Evolutionary conservation across 2,888 invertebrate genomes (phyloP).

Genomic region (Pterobdella sp.): DNA sequence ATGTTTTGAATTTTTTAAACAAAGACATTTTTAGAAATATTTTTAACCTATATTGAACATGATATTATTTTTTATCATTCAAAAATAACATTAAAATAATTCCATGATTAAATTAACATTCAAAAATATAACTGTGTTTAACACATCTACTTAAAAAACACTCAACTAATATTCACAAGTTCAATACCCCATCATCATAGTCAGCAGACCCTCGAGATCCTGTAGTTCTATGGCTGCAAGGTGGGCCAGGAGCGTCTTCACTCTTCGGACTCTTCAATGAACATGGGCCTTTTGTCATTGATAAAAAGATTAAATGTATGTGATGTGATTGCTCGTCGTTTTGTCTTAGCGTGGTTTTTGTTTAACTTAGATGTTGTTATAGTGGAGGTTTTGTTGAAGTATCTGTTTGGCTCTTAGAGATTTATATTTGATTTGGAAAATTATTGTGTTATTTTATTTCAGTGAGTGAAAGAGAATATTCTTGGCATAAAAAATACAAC

Average conservation of each 20-base stretch:
- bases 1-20: no score
- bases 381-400: background rate
- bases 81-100: no score
- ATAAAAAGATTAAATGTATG: slow-evolving; percentile 45
- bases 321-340: slow-evolving; percentile 10
- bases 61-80: no score
- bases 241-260: slow-evolving; percentile 52
- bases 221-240: slow-evolving; percentile 52
- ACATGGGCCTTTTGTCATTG: slow-evolving; percentile 68
- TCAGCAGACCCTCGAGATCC: slow-evolving; percentile 39
- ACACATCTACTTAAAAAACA: no score
- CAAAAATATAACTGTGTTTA: no score
- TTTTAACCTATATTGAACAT: no score
- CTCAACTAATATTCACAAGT: no score
- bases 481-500: slow-evolving; percentile 72
- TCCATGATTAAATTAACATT: no score
- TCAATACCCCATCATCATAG: background rate
- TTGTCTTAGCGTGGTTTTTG: background rate
- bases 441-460: slow-evolving; percentile 31
- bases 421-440: background rate
- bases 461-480: slow-evolving; percentile 62
- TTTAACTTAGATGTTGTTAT: background rate
- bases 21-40: no score
- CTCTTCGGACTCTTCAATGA: slow-evolving; percentile 58
- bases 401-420: background rate